A percentile compares a stretch with the other conserved stretches of the same genome.
These are phyloP conservation scores for Eueremaeus valkanovi DNA, from an alignment of 2,888 invertebrate species.

Conservation along the genomic window DNA sequence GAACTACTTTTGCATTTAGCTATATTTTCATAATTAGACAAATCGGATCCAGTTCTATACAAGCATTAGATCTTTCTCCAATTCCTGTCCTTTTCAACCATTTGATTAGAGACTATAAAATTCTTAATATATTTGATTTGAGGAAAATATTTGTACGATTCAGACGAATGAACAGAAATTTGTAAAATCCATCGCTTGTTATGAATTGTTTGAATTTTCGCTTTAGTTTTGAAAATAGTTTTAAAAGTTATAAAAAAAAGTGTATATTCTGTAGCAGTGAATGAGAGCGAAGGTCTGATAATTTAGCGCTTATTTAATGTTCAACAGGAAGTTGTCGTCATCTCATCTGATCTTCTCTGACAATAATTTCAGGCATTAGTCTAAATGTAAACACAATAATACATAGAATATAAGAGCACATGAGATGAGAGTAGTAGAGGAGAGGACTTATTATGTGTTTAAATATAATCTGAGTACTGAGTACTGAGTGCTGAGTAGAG, in stretches of 20 bases:
- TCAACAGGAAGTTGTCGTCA: slow-evolving; percentile 20
- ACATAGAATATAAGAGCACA: neutral
- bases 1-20: too few species aligned
- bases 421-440: neutral
- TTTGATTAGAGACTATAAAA: too few species aligned
- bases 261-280: neutral
- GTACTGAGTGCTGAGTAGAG: too few species aligned
- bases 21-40: too few species aligned
- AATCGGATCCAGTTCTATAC: too few species aligned
- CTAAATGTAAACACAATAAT: slow-evolving; percentile 22
- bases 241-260: neutral
- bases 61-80: too few species aligned
- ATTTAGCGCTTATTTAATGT: neutral
- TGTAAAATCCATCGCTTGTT: too few species aligned
- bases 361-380: neutral
- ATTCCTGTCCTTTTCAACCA: too few species aligned
- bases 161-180: too few species aligned
- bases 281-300: neutral
- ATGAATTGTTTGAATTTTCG: too few species aligned
- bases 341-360: slow-evolving; percentile 29
- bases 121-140: too few species aligned
- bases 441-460: neutral
- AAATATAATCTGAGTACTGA: neutral
- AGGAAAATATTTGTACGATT: too few species aligned
- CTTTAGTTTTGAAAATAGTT: neutral